phyloP scores from a whole-genome alignment of 2,888 invertebrate genomes.

The Rapana venosa region DNA sequence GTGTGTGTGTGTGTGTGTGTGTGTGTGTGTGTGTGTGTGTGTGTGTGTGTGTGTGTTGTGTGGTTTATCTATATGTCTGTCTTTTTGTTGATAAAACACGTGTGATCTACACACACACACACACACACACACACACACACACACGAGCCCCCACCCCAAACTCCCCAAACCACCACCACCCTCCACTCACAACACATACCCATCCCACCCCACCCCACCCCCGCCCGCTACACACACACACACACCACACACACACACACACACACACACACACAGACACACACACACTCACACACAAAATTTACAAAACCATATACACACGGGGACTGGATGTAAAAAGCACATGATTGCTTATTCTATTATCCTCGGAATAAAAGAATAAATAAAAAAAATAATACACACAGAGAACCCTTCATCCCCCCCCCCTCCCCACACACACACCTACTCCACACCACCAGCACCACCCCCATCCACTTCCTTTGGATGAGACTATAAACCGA shows the following conservation, averaged over 20 bases:
- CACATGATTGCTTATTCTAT: too few species aligned
- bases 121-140: not conserved
- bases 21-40: not conserved
- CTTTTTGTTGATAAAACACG: not conserved
- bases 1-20: constrained; percentile 12
- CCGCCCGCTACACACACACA: not conserved
- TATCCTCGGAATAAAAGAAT: too few species aligned
- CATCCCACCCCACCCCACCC: too few species aligned
- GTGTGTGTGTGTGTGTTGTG: not conserved
- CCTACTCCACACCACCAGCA: too few species aligned
- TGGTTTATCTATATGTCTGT: not conserved
- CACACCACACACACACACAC: constrained; percentile 1
- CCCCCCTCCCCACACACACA: too few species aligned
- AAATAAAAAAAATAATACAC: too few species aligned
- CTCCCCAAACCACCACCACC: too few species aligned
- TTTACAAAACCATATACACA: not conserved
- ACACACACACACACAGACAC: not conserved
- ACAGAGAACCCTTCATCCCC: too few species aligned
- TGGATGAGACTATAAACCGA: too few species aligned
- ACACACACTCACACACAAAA: not conserved
- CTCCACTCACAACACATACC: not conserved
- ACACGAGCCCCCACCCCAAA: too few species aligned
- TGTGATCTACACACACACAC: not conserved
- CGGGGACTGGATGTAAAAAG: too few species aligned
- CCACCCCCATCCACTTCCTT: too few species aligned